Conservation (phyloP, 2,888 invertebrate genomes). For the Morinoia aosen region DNA sequence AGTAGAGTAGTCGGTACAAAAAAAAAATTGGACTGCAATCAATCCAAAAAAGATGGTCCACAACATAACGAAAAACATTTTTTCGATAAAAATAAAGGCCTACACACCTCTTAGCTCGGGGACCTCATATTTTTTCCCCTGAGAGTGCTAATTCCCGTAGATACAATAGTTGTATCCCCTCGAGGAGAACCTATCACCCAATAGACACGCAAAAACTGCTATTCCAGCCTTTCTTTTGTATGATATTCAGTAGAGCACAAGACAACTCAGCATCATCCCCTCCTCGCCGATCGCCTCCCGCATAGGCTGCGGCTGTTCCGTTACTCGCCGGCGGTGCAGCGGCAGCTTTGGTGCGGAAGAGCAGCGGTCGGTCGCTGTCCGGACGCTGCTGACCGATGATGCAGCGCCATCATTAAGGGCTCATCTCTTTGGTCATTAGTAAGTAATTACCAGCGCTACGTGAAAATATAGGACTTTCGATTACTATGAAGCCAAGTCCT, state of each 20-base stretch:
- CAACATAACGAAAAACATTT: too few relatives aligned
- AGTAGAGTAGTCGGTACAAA: too few relatives aligned
- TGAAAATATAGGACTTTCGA: background rate
- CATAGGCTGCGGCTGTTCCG: background rate
- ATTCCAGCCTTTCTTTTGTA: background rate
- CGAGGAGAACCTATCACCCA: background rate
- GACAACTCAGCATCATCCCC: too few relatives aligned
- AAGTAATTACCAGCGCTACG: background rate
- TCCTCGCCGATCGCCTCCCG: too few relatives aligned
- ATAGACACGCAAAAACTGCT: background rate
- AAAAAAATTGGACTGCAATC: too few relatives aligned
- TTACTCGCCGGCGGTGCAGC: conserved; percentile 2
- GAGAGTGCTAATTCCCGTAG: too few relatives aligned
- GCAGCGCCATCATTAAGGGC: background rate
- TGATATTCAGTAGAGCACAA: background rate
- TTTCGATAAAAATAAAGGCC: too few relatives aligned
- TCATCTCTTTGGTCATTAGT: background rate
- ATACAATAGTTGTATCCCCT: too few relatives aligned
- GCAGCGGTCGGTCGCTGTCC: background rate
- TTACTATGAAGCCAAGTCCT: background rate
- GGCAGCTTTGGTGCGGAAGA: background rate
- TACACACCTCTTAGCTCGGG: too few relatives aligned
- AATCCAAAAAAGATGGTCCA: too few relatives aligned
- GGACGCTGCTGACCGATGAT: background rate
- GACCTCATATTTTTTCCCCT: too few relatives aligned